These are phyloP conservation scores for Pyrrhia umbra DNA, from an alignment of 2,888 invertebrate species.

Conservation along the genomic window DNA sequence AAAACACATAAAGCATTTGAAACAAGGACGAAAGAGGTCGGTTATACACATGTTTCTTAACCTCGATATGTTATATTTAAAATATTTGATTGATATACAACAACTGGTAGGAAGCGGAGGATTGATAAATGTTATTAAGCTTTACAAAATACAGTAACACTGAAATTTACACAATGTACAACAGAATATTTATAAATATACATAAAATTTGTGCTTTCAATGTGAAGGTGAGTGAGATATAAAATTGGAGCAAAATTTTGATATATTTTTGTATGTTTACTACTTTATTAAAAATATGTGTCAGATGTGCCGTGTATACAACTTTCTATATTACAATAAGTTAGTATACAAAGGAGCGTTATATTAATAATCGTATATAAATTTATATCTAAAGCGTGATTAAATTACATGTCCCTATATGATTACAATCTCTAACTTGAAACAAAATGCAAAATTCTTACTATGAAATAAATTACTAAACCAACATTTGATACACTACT, in stretches of 20 bases:
- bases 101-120: slow-evolving; percentile 45
- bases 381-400: slow-evolving; percentile 78
- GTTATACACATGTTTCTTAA: slow-evolving; percentile 47
- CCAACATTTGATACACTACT: slow-evolving; percentile 72
- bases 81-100: slow-evolving; percentile 56
- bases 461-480: slow-evolving; percentile 85
- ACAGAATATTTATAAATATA: slow-evolving; percentile 61
- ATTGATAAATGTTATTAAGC: slow-evolving; percentile 43
- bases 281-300: slow-evolving; percentile 52
- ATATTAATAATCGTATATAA: slow-evolving; percentile 66
- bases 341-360: slow-evolving; percentile 64
- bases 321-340: slow-evolving; percentile 59
- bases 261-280: slow-evolving; percentile 45
- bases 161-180: slow-evolving; percentile 82
- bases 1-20: slow-evolving; percentile 46
- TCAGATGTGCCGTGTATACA: slow-evolving; percentile 57
- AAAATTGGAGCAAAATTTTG: slow-evolving; percentile 48
- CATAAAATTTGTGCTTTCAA: slow-evolving; percentile 61
- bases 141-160: slow-evolving; percentile 61
- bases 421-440: slow-evolving; percentile 77
- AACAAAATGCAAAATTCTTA: slow-evolving; percentile 86
- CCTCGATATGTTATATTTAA: slow-evolving; percentile 60
- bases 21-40: slow-evolving; percentile 37
- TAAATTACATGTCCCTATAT: slow-evolving; percentile 79
- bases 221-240: slow-evolving; percentile 41